phyloP scores from a whole-genome alignment of 1,140 invertebrate genomes.

The Neuroterus valhalla region DNA sequence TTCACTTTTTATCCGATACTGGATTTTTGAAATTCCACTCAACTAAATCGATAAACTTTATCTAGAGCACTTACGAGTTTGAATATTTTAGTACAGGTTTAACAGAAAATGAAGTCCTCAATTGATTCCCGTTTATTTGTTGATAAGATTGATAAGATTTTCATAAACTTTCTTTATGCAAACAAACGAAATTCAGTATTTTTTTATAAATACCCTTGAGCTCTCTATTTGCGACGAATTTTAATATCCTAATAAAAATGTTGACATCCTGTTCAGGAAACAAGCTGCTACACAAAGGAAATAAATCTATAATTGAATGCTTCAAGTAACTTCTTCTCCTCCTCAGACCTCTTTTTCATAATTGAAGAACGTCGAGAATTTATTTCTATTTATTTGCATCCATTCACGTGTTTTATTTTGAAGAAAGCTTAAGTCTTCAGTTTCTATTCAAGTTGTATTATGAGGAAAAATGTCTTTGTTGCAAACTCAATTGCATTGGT shows the following conservation, averaged over 20 bases:
- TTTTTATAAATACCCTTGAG: no score
- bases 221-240: no score
- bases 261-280: no score
- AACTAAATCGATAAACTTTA: constrained; percentile 8
- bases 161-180: no score
- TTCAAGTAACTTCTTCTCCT: neutral
- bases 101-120: constrained; percentile 9
- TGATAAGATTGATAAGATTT: neutral
- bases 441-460: constrained; percentile 18
- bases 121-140: neutral
- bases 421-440: neutral
- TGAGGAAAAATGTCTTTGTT: neutral
- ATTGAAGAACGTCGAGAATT: neutral
- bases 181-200: no score
- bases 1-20: constrained; percentile 6
- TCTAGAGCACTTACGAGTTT: constrained; percentile 1
- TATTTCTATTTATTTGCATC: neutral
- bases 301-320: no score
- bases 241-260: no score
- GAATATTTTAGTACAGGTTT: constrained; percentile 12
- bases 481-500: neutral
- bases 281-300: no score
- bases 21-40: neutral
- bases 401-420: constrained; percentile 1
- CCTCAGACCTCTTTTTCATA: neutral